These are phyloP conservation scores for Elanoides forficatus DNA, from an alignment of 2,113 vertebrate genomes.

Conservation along the genomic window DNA sequence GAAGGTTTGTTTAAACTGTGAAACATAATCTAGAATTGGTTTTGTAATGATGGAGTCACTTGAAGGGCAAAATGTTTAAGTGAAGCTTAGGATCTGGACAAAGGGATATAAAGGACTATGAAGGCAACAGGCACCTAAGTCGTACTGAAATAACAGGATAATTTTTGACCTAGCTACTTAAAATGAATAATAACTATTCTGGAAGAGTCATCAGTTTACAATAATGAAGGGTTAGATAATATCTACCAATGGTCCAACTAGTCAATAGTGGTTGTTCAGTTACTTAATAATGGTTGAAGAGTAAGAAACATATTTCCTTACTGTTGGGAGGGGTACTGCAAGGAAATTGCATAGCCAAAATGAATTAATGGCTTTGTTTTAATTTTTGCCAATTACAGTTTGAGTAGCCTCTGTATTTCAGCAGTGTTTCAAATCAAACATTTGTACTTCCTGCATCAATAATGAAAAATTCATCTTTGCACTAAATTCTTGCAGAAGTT, in stretches of 20 bases:
- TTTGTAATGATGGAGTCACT: neutral
- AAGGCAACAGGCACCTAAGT: neutral
- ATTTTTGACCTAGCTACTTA: neutral
- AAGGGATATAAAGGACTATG: neutral
- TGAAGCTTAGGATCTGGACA: neutral
- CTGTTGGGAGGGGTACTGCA: neutral
- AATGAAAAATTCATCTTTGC: neutral
- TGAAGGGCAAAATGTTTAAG: neutral
- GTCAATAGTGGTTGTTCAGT: neutral
- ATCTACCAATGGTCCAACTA: neutral
- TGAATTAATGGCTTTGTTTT: neutral
- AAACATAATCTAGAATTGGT: neutral
- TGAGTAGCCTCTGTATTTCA: neutral
- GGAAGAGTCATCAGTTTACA: neutral
- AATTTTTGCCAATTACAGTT: neutral
- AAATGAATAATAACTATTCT: neutral
- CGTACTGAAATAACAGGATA: neutral
- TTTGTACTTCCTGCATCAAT: neutral
- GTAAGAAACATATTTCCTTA: neutral
- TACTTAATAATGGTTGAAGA: neutral
- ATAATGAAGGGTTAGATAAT: neutral
- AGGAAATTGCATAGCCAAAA: neutral
- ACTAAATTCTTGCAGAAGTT: neutral
- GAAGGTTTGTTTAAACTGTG: neutral
- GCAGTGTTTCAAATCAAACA: neutral